A percentile compares a stretch with the other conserved stretches of the same genome.
Conservation (phyloP, 2,797 vertebrate species). For the Vespertilio murinus region DNA sequence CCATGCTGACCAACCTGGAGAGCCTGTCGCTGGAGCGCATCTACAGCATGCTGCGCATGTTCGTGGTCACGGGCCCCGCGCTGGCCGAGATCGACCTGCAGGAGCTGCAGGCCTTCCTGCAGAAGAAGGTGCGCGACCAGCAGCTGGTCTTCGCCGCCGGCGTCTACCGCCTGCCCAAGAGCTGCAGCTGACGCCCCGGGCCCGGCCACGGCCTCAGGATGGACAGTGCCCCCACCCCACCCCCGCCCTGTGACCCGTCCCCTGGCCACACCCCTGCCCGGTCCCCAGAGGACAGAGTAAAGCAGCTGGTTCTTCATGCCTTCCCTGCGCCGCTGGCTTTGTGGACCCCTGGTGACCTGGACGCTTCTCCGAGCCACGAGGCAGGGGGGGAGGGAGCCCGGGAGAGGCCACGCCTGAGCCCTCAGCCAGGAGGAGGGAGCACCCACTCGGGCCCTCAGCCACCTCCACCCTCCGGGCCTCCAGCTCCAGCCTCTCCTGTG, state of each 20-base stretch:
- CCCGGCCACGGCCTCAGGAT: not conserved
- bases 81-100: constrained; percentile 95
- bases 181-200: constrained; percentile 74
- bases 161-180: constrained; percentile 95
- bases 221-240: not conserved
- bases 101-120: constrained; percentile 96
- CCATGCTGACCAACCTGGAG: constrained; percentile 99
- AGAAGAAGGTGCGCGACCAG: constrained; percentile 96
- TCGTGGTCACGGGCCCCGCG: constrained; percentile 94
- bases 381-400: accelerated
- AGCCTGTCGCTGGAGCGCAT: constrained; percentile 97
- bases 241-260: accelerated
- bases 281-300: constrained; percentile 19
- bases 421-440: accelerated
- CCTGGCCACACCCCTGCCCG: not conserved
- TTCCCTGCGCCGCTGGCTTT: not conserved
- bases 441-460: no score
- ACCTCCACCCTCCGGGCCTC: accelerated
- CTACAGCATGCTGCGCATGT: constrained; percentile 98
- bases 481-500: not conserved
- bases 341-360: not conserved
- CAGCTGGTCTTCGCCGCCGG: constrained; percentile 91
- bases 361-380: accelerated
- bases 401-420: no score
- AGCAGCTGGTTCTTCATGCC: not conserved